phyloP scores from a whole-genome alignment of 2,797 vertebrate species.

The Pipistrellus pipistrellus region DNA sequence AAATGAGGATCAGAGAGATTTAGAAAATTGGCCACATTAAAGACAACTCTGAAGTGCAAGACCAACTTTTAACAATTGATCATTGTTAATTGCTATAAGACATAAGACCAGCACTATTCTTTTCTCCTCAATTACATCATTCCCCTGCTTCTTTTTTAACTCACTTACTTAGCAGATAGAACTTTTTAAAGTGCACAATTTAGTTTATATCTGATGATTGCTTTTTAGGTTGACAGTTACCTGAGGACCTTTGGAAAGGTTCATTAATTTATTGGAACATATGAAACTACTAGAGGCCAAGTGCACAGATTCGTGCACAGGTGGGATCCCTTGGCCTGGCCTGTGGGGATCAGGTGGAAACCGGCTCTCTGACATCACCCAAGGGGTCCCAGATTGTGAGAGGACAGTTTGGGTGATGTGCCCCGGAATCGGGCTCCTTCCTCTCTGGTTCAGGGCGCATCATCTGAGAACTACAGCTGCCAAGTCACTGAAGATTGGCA shows the following conservation, averaged over 20 bases:
- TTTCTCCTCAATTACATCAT: background rate
- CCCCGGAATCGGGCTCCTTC: no score
- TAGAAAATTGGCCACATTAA: background rate
- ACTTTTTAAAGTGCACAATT: conserved; percentile 29
- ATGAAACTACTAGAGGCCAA: background rate
- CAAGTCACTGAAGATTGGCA: no score
- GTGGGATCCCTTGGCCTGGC: no score
- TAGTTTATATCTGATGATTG: background rate
- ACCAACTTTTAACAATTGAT: background rate
- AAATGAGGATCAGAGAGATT: background rate
- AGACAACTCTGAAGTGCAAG: background rate
- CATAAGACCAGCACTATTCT: background rate
- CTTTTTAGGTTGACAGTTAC: background rate
- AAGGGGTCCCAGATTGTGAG: no score
- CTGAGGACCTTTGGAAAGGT: background rate
- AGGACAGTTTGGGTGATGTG: no score
- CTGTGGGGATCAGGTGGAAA: no score
- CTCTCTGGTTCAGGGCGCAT: no score
- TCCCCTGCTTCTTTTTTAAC: background rate
- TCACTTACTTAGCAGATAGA: background rate
- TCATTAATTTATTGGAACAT: conserved; percentile 28
- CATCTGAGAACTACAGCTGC: no score
- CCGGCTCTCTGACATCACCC: no score
- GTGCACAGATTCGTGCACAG: no score
- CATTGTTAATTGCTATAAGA: background rate